Evolutionary conservation across 1,140 invertebrate species (phyloP), one percentile per base, ranked within the genome.

Genomic region (Papilio helenus): DNA sequence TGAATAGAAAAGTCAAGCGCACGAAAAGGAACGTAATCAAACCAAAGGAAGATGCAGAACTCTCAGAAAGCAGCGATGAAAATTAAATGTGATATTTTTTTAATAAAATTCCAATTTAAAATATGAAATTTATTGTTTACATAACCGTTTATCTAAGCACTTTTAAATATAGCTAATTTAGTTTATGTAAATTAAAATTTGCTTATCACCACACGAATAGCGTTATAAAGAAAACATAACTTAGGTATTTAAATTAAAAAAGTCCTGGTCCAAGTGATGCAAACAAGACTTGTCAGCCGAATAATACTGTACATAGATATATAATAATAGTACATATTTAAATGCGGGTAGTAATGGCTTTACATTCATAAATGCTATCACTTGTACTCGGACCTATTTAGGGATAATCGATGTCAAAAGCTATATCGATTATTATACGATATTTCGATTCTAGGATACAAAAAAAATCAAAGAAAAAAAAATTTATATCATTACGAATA

Each of bases 61-160:
- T 97, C 51, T 97, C 97, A 3, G 97, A 97, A 94, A 96, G 95
- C 84, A 96, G 96, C 87, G 95, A 95, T 88, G 95, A 95, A 89
- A 88, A 94, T 87, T 95, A 55, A 55, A 55, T 55, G 51, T 55
- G 49, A 51, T 82, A 44, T 74, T 23, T 78, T 55, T 76, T 76
- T 79, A 90, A 84, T 86, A 88, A 90, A 87, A 87, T 79, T 74
- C 83, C 16, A 81, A 85, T 87, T 81, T 91, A 92, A 92, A 93
- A 94, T 92, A 92, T 83, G 90, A 82, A 88, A 85, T 93, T 92
- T 93, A 92, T 93, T 94, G 89, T 92, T 93, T 91, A 89, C 82
- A 89, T 85, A 49, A 83, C 81, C 80, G 14, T 68, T 68, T 80
- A 84, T 79, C 80, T 79, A 82, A 84, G 79, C 73, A 82, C 20